phyloP scores from a whole-genome alignment of 2,797 vertebrate genomes.

The Neopelma chrysocephalum region DNA sequence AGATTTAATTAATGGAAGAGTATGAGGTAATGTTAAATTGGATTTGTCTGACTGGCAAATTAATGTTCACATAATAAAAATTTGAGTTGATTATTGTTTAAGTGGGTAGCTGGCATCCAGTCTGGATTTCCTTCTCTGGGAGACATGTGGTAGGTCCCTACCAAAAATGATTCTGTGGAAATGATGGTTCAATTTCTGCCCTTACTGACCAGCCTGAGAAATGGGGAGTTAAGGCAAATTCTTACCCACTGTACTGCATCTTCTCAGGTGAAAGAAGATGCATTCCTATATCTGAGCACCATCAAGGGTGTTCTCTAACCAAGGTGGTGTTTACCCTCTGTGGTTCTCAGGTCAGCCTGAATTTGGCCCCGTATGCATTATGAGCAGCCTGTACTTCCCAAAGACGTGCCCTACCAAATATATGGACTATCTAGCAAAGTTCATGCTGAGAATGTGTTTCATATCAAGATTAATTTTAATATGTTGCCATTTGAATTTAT shows the following conservation, averaged over 20 bases:
- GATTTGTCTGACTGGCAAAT: conserved; percentile 74
- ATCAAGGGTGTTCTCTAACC: background rate
- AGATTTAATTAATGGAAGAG: conserved; percentile 77
- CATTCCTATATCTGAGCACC: background rate
- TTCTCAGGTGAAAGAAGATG: background rate
- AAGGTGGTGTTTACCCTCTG: background rate
- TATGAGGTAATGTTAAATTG: conserved; percentile 80
- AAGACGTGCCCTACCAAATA: background rate
- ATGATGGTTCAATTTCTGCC: background rate
- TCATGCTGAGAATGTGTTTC: background rate
- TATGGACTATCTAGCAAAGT: background rate
- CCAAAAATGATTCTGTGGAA: background rate
- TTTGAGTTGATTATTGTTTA: conserved; percentile 80
- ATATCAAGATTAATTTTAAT: background rate
- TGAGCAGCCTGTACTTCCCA: background rate
- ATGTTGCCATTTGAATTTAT: background rate
- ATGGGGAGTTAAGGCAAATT: background rate
- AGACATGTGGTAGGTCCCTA: background rate
- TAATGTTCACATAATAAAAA: conserved; percentile 73
- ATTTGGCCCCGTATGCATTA: background rate
- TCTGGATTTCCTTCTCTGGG: conserved; percentile 67
- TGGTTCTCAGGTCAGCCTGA: background rate
- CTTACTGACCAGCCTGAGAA: background rate
- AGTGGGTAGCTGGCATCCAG: conserved; percentile 80
- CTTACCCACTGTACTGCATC: background rate